Conservation (phyloP, 1,140 invertebrate species). For the Achatina immaculata region DNA sequence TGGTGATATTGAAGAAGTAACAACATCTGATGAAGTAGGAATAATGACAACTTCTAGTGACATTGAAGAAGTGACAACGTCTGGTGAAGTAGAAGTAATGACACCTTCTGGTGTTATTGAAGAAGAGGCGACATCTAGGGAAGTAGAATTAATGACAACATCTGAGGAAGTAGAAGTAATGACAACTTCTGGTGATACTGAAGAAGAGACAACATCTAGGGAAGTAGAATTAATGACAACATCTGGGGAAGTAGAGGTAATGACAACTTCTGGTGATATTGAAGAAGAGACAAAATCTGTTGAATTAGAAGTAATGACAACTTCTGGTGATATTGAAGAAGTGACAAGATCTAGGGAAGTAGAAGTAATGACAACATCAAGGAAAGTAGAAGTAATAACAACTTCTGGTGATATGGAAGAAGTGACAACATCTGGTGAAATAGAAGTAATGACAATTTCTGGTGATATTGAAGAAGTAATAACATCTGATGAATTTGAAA, state of each 20-base stretch:
- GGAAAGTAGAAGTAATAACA: not conserved
- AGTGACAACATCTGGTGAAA: not conserved
- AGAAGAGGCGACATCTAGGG: not conserved
- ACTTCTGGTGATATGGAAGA: not conserved
- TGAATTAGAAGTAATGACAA: too few relatives aligned
- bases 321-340: not conserved
- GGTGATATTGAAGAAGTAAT: not conserved
- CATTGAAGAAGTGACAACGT: not conserved
- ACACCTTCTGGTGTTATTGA: not conserved
- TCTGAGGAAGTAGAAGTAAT: not conserved
- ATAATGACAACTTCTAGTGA: not conserved
- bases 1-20: not conserved
- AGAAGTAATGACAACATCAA: not conserved
- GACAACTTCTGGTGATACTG: not conserved
- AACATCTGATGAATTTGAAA: too few relatives aligned
- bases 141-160: not conserved
- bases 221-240: not conserved
- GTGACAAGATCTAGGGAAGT: not conserved
- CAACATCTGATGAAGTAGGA: not conserved
- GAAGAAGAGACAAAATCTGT: too few relatives aligned
- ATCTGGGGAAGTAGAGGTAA: too few relatives aligned
- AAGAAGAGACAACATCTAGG: not conserved
- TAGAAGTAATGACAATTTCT: not conserved
- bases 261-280: too few relatives aligned
- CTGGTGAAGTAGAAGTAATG: not conserved